Evolutionary conservation across 1,140 invertebrate genomes (phyloP).

Genomic region (Hypsibius dujardini): DNA sequence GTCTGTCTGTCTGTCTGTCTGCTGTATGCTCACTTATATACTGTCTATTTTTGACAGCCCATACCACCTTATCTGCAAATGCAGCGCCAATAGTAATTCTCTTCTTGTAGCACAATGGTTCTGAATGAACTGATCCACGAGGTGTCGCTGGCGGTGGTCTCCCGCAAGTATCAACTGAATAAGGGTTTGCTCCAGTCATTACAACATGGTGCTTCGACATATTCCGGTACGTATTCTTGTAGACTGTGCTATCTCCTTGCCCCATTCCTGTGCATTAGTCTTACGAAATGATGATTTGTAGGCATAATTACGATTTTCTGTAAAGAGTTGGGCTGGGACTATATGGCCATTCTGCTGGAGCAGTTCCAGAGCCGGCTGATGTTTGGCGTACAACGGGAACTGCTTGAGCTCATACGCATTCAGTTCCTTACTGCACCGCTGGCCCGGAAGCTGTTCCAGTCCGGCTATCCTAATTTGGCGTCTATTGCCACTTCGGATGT

Average conservation of each 20-base stretch:
- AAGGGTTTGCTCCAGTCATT: constrained; percentile 71
- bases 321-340: constrained; percentile 74
- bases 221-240: constrained; percentile 54
- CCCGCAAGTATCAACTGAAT: constrained; percentile 61
- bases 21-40: neutral
- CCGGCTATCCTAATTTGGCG: constrained; percentile 56
- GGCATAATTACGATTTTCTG: constrained; percentile 83
- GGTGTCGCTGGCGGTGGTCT: constrained; percentile 55
- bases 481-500: constrained; percentile 54
- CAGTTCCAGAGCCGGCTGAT: constrained; percentile 83
- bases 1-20: neutral
- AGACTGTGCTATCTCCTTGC: constrained; percentile 19
- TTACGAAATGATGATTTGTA: constrained; percentile 31
- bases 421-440: constrained; percentile 61
- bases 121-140: constrained; percentile 84
- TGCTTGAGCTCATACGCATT: constrained; percentile 73
- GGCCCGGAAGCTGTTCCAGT: constrained; percentile 64
- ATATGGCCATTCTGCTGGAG: constrained; percentile 65
- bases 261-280: constrained; percentile 18
- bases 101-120: constrained; percentile 80
- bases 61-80: neutral
- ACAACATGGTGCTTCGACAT: constrained; percentile 83
- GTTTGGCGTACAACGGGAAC: constrained; percentile 78
- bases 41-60: neutral
- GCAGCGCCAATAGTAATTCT: constrained; percentile 27